phyloP scores from a whole-genome alignment of 2,113 vertebrate species.

The Daboia siamensis region DNA sequence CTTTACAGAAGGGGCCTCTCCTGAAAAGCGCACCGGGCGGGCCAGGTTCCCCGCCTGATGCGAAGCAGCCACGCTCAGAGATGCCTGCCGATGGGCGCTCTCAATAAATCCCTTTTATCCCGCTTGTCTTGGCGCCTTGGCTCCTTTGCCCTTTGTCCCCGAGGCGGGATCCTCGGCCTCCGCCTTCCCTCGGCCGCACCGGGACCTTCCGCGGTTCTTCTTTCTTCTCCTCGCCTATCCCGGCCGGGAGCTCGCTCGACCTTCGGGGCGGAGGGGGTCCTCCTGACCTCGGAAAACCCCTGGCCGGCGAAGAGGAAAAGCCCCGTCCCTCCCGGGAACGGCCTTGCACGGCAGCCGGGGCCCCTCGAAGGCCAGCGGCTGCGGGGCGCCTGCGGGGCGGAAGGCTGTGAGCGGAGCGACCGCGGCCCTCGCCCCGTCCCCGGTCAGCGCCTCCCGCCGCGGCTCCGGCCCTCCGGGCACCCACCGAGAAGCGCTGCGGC shows the following conservation, averaged over 20 bases:
- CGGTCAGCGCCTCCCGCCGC: not conserved
- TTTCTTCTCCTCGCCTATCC: not conserved
- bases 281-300: not conserved
- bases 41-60: not conserved
- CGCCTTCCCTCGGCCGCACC: not conserved
- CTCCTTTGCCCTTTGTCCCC: not conserved
- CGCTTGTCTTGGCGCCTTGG: not conserved
- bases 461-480: not conserved
- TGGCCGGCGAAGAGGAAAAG: not conserved
- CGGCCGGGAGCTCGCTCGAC: too few relatives aligned
- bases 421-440: not conserved
- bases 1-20: not conserved
- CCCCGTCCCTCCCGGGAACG: not conserved
- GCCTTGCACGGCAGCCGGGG: not conserved
- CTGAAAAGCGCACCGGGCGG: too few relatives aligned
- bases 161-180: not conserved
- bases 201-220: not conserved
- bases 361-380: not conserved
- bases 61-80: not conserved
- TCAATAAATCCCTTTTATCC: not conserved
- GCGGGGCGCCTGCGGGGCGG: not conserved
- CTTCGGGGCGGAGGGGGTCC: not conserved
- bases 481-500: not conserved
- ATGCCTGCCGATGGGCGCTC: not conserved
- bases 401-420: not conserved